A percentile compares a stretch with the other conserved stretches of the same genome.
phyloP scores from a whole-genome alignment of 2,888 invertebrate species.

The Eristalis arbustorum region DNA sequence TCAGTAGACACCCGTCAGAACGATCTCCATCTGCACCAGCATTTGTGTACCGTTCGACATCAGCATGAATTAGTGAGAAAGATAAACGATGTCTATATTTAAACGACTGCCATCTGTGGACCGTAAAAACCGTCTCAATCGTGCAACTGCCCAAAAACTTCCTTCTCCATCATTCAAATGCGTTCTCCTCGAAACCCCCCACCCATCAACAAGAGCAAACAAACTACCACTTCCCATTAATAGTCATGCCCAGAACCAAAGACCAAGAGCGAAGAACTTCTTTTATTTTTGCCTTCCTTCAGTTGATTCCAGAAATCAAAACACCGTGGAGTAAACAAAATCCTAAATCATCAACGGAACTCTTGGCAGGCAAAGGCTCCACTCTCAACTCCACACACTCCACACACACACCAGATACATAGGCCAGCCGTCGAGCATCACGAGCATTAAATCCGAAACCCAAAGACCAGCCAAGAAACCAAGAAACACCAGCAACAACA shows the following conservation, averaged over 20 bases:
- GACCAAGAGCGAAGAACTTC: neutral
- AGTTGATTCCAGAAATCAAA: slow-evolving; percentile 32
- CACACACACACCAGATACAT: neutral
- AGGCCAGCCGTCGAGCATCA: slow-evolving; percentile 29
- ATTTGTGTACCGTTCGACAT: neutral
- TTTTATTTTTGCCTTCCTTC: slow-evolving; percentile 1
- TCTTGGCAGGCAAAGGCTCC: slow-evolving; percentile 34
- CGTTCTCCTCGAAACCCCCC: neutral
- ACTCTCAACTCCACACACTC: slow-evolving; percentile 15
- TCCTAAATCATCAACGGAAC: slow-evolving; percentile 50
- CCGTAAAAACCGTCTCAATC: neutral
- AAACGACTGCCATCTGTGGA: neutral
- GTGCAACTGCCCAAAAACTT: neutral
- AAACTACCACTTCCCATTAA: slow-evolving; percentile 28
- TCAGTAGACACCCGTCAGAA: no score
- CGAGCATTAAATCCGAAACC: slow-evolving; percentile 28
- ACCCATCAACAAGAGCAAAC: slow-evolving; percentile 6
- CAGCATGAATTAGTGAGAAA: neutral
- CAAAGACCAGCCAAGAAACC: slow-evolving; percentile 14
- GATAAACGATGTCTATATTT: neutral
- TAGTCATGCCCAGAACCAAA: slow-evolving; percentile 9
- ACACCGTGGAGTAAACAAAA: slow-evolving; percentile 52
- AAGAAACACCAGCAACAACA: neutral
- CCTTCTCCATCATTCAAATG: neutral
- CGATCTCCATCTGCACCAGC: neutral